Base-by-base conservation (phyloP, 2,797 vertebrate species). In the Meda fulgida region DNA sequence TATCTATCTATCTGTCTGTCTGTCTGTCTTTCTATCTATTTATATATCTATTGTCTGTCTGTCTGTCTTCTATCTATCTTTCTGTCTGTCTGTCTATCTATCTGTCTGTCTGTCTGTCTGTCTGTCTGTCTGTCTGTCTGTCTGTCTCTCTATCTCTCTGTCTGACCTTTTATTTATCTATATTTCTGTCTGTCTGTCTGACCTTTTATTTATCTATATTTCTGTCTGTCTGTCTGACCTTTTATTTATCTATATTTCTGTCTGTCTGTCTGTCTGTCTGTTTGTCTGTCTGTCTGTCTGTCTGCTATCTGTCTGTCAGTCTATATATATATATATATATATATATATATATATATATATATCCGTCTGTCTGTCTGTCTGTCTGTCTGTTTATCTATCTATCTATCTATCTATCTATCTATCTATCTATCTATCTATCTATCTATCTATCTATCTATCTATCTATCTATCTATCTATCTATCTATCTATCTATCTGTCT, bases 221-320 rank as follows among this genome's bases (percentile, higher is more conserved):
- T 51, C 16, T 60, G 0, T 60, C 58, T 26, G 0, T 60, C 58
- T 13, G 0, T 60, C n/a, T 13, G 0, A n/a, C n/a, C n/a, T n/a
- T 60, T 10, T 26, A 0, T 63, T 5, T 63, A 0, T 63, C 58
- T 29, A 0, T 63, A n/a, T 63, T 0, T 63, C n/a, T 60, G 0
- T 60, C n/a, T 58, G 4, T 58, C 23, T n/a, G 8, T 58, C 55
- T n/a, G 0, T 58, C 55, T 14, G 1, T 63, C 60, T 16, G 3
- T 65, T n/a, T 29, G 2, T 63, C 60, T 29, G 16, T 65, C 13
- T 26, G 13, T 65, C 9, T 29, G 0, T 38, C 36, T 38, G 2
- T 36, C 53, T 23, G 0, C n/a, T n/a, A n/a, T 55, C 53, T 23
- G 0, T 55, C 38, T 71, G 1, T 71, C 36, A 34, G 1, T 66